Evolutionary conservation across 2,113 vertebrate genomes (phyloP), one percentile per base, ranked within the genome.

Genomic region (Parus major): DNA sequence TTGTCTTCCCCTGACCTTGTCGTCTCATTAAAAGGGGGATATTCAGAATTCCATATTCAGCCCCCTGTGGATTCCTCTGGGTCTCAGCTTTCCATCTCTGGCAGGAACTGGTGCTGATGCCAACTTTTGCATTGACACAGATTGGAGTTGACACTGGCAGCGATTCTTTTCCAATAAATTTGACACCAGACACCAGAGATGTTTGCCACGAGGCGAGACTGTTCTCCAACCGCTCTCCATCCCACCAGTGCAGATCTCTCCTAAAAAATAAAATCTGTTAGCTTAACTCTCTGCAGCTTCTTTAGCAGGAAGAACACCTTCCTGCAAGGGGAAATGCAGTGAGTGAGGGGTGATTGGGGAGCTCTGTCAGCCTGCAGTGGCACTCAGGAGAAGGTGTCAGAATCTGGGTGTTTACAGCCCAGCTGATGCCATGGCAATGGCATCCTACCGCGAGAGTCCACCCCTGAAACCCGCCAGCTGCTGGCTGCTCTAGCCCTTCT

Each of bases 31-130:
- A 76, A 56, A 60, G 16, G 29, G 59, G 66, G 42, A 65, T 85
- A 78, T 61, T 69, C 84, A 86, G 84, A 86, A 86, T 86, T 86
- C 66, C 49, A 33, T 11, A 15, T 10, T 22, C 85, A 77, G 14
- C 19, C 42, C 27, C 46, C 55, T 55, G 36, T 44, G 90, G 86
- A 42, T 36, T 86, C 61, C 72, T 91, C 22, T 0, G 0, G n/a
- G 5, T 82, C 93, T 91, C 91, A 90, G 63, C 66, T 92, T 92
- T 95, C 89, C n/a, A 3, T 31, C 80, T 81, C 64, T 59, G 71
- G 65, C 80, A 93, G 91, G 56, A 94, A 31, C 65, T 29, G 80
- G 35, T 78, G 0, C 44, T 2, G 0, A 15, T 68, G 88, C 86
- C 92, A 94, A n/a, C 36, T 93, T 78, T 10, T 68, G 44, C 57